A percentile compares a stretch with the other conserved stretches of the same genome.
These are phyloP conservation scores for Andrena cerasifolii DNA, from an alignment of 1,140 invertebrate species.

Conservation along the genomic window DNA sequence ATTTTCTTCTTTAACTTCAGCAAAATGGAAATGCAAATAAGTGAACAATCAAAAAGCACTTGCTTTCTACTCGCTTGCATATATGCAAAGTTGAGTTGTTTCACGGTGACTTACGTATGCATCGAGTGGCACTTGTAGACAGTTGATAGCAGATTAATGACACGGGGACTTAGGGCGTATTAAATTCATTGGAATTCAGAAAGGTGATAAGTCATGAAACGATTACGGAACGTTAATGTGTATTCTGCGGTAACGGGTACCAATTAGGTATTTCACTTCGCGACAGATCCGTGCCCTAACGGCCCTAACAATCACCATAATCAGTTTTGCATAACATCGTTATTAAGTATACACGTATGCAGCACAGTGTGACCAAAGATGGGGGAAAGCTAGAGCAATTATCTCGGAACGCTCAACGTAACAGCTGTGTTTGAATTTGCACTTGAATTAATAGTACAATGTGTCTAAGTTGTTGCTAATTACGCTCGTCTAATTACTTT, in stretches of 20 bases:
- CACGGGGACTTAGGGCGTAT: background rate
- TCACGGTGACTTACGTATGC: too few species aligned
- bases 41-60: too few species aligned
- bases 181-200: background rate
- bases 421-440: background rate
- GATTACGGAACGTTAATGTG: background rate
- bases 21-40: too few species aligned
- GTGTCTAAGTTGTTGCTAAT: background rate
- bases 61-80: too few species aligned
- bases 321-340: background rate
- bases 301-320: background rate
- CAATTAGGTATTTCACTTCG: background rate
- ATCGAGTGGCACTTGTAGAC: too few species aligned
- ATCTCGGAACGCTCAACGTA: background rate
- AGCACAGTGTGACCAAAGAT: background rate
- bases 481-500: too few species aligned
- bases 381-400: background rate
- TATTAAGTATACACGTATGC: background rate
- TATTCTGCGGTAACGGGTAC: background rate
- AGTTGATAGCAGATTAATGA: background rate
- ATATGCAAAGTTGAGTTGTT: too few species aligned
- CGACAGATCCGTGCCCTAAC: background rate
- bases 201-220: background rate
- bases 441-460: background rate
- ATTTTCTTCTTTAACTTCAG: too few species aligned